phyloP scores from a whole-genome alignment of 2,113 vertebrate species.

The Ceyx cyanopectus region DNA sequence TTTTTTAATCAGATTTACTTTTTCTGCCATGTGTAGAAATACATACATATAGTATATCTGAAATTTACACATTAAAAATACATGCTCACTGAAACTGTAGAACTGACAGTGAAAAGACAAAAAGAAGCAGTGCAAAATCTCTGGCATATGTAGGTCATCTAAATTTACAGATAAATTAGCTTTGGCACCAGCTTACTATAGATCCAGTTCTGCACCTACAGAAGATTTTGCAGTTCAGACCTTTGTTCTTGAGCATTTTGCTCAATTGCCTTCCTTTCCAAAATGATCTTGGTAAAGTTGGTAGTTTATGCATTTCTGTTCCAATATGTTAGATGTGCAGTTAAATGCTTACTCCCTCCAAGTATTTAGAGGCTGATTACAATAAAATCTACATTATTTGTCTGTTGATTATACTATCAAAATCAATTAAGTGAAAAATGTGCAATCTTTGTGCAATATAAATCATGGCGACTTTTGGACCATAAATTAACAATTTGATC shows the following conservation, averaged over 20 bases:
- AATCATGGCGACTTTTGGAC: neutral
- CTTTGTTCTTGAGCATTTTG: neutral
- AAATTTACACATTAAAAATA: slow-evolving; percentile 63
- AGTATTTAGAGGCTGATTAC: neutral
- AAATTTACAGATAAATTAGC: slow-evolving; percentile 51
- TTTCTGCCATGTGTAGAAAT: neutral
- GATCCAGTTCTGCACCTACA: neutral
- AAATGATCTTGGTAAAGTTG: neutral
- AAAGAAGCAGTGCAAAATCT: slow-evolving; percentile 48
- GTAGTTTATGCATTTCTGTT: neutral
- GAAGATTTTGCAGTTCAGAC: neutral
- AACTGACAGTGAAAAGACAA: slow-evolving; percentile 43
- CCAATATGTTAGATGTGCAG: neutral
- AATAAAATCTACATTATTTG: slow-evolving; percentile 13
- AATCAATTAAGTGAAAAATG: neutral
- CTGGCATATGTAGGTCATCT: slow-evolving; percentile 62
- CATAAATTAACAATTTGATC: neutral
- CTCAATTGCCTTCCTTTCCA: neutral
- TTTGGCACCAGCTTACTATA: neutral
- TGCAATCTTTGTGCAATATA: neutral
- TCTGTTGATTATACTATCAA: neutral
- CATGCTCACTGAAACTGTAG: slow-evolving; percentile 3
- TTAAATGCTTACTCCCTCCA: neutral
- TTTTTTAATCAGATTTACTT: neutral
- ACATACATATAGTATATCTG: slow-evolving; percentile 43